Evolutionary conservation across 2,113 vertebrate genomes (phyloP), one percentile per base, ranked within the genome.

Genomic region (Stigmatopora nigra): DNA sequence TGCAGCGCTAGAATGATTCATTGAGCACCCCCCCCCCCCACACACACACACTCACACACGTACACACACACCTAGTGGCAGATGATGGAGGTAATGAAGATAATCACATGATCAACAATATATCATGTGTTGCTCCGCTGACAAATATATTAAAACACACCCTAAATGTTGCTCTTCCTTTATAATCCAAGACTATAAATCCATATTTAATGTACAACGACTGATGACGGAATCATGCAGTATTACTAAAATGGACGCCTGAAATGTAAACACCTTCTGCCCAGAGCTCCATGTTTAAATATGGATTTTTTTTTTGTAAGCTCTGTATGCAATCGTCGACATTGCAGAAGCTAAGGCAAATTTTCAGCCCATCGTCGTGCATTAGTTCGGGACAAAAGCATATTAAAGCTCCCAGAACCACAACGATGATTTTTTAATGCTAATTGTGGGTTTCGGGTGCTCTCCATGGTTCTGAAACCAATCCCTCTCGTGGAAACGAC

Each of bases 401-500:
- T 31, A n/a, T 59, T 2, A 1, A 1, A 31, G 1, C 17, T 2
- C 10, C 5, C 35, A 4, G 35, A n/a, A 41, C 2, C 11, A 12
- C 20, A 15, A 44, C 20, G 36, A 5, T 20, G 10, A 19, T 20
- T 44, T 20, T 13, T 62, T 56, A 55, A 7, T 25, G 56, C 0
- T 46, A 0, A 25, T 53, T 14, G 2, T 1, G 1, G n/a, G 5
- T 20, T 53, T 20, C 67, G 69, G 82, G 3, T 58, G 80, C 91
- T 91, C 79, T 92, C 91, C 89, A 62, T 71, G 91, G 91, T 92
- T 80, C 91, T 91, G 90, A 91, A 89, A 56, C 69, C 20, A 70
- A 71, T 69, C 65, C 57, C 64, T 68, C 58, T 70, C 72, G 75
- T 78, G 74, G 73, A 64, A 68, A 31, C 55, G 49, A 58, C 70